A percentile compares a stretch with the other conserved stretches of the same genome.
phyloP scores from a whole-genome alignment of 2,797 vertebrate genomes.

The Orestias chungarensis region DNA sequence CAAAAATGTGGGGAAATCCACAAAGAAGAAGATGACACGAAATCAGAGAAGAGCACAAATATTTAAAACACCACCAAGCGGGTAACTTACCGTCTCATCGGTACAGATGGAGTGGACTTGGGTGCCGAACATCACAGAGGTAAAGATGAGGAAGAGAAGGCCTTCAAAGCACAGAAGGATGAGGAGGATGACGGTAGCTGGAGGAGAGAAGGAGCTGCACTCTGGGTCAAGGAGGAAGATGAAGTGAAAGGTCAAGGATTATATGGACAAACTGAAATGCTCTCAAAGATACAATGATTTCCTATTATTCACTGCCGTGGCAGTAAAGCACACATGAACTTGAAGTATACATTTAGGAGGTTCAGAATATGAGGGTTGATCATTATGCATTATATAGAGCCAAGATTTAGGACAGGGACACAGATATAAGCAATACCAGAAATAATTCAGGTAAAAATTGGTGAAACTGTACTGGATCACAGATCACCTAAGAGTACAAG shows the following conservation, averaged over 20 bases:
- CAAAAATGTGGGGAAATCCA: conserved; percentile 10
- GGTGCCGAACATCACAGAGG: conserved; percentile 98
- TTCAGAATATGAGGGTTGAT: not conserved
- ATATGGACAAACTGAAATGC: conserved; percentile 40
- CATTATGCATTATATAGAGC: not conserved
- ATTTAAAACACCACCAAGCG: conserved; percentile 18
- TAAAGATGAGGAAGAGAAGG: conserved; percentile 98
- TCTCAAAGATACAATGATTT: conserved; percentile 7
- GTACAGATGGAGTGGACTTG: conserved; percentile 99
- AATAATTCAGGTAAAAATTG: not conserved
- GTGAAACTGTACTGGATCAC: not conserved
- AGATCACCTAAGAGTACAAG: not conserved
- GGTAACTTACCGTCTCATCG: conserved; percentile 93
- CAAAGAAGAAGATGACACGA: conserved; percentile 14
- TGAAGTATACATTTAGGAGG: not conserved
- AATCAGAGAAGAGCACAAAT: conserved; percentile 13
- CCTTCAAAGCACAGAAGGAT: conserved; percentile 98
- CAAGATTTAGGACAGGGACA: not conserved
- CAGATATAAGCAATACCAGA: not conserved
- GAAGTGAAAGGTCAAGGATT: conserved; percentile 49
- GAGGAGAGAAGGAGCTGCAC: conserved; percentile 97
- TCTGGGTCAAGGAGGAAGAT: conserved; percentile 78
- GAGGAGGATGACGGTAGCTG: conserved; percentile 96
- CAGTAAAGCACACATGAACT: not conserved
- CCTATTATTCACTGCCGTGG: not conserved